Evolutionary conservation across 2,797 vertebrate genomes (phyloP).

Genomic region (Chelidonichthys spinosus): DNA sequence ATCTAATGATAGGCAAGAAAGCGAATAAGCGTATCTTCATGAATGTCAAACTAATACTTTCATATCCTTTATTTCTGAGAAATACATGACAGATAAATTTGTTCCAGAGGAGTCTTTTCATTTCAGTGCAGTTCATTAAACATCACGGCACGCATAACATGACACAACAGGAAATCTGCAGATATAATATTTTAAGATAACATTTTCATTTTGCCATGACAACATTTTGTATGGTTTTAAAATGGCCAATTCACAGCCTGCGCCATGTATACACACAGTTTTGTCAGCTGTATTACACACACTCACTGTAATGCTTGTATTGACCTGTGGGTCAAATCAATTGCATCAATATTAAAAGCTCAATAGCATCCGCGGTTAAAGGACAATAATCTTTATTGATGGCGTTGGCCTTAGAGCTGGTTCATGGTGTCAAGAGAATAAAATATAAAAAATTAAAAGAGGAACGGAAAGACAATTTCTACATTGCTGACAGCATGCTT

Average conservation of each 20-base stretch:
- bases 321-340: conserved; percentile 40
- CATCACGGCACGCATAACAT: not conserved
- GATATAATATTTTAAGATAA: conserved; percentile 6
- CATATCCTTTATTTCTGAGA: no score
- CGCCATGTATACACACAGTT: not conserved
- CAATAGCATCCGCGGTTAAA: conserved; percentile 37
- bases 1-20: not conserved
- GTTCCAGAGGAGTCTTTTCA: not conserved
- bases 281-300: not conserved
- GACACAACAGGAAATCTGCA: no score
- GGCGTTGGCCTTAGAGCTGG: not conserved
- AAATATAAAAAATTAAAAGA: conserved; percentile 1
- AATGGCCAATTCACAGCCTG: not conserved
- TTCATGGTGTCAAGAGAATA: conserved; percentile 21
- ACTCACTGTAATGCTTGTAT: conserved; percentile 4
- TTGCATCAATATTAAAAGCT: conserved; percentile 40
- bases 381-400: conserved; percentile 36
- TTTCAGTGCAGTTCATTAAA: not conserved
- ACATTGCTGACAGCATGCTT: not conserved
- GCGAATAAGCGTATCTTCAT: not conserved
- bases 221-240: not conserved
- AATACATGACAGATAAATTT: not conserved
- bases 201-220: not conserved
- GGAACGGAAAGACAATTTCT: not conserved
- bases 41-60: not conserved